Base-by-base conservation (phyloP, 1,140 invertebrate species). In the Lordiphosa mommai region DNA sequence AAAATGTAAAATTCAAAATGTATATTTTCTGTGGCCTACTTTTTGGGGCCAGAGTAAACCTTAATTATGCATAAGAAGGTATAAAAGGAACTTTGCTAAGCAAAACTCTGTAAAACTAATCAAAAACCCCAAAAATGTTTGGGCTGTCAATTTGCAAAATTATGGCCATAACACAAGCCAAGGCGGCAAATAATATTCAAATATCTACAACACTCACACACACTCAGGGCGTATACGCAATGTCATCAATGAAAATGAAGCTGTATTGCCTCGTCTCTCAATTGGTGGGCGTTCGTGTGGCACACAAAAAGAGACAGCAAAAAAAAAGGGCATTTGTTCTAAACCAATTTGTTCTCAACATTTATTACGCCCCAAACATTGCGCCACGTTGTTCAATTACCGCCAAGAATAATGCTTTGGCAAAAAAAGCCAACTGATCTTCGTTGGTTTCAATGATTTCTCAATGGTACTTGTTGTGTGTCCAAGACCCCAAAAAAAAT, bases 331-430 rank as follows among this genome's bases (percentile, higher is more conserved):
- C 73, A 77, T 72, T 79, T 80, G 64, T 79, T 73, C 51, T 80
- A 69, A 79, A 64, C 64, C 60, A 69, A 80, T 72, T 68, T 61
- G 33, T 53, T 77, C 47, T 67, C 48, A 8, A 70, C 72, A 76
- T 76, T 76, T 76, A 71, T 76, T 70, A 71, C 55, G 55, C 46
- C 14, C 23, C 57, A 47, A 74, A 64, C 53, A 74, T 56, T 64
- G 70, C 53, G 69, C 65, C 71, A 74, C 72, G 72, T 69, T 79
- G 73, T 80, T 80, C 73, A 79, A 79, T 79, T 79, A 80, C 74
- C 64, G 73, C 73, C 69, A 73, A 79, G 73, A 79, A 73, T 69
- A 79, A 79, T 79, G 73, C 68, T 50, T 68, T 55, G 58, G 64
- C 69, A 44, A 55, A 56, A 38, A 16, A 59, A 47, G 10, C 40